Percentiles rank a stretch among this genome's conserved stretches.
Conservation (phyloP, 1,140 invertebrate genomes). For the Polypedilum pembai region DNA sequence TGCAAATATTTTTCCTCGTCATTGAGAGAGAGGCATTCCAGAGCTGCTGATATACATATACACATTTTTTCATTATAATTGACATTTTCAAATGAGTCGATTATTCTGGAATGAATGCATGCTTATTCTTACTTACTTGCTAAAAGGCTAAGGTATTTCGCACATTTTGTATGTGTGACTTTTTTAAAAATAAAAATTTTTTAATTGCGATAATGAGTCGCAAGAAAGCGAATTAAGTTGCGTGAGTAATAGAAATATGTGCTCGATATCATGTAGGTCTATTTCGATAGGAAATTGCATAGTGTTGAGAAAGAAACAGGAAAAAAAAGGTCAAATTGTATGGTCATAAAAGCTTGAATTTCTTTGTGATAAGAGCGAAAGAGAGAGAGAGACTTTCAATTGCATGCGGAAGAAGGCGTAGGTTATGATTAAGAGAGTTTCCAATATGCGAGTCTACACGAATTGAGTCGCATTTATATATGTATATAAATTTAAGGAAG, state of each 20-base stretch:
- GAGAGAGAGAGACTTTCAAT: not conserved
- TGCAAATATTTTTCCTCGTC: conserved; percentile 3
- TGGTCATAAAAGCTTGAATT: not conserved
- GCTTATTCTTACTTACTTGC: not conserved
- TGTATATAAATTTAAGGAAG: not conserved
- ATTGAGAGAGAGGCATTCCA: not conserved
- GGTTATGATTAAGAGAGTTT: not conserved
- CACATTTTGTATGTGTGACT: not conserved
- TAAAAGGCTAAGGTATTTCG: not conserved
- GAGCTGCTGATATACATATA: not conserved
- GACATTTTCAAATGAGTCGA: not conserved
- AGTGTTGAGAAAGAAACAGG: not conserved
- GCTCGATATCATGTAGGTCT: not conserved
- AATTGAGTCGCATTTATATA: not conserved
- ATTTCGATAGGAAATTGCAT: not conserved
- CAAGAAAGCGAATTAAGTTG: not conserved
- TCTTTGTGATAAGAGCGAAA: not conserved
- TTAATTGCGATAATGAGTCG: not conserved
- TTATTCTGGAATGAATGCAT: not conserved
- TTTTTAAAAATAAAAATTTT: not conserved
- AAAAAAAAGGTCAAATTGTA: not conserved
- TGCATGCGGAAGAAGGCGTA: conserved; percentile 15
- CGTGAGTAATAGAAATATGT: not conserved
- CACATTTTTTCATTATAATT: not conserved
- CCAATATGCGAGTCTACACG: too few species aligned